Evolutionary conservation across 1,140 invertebrate species (phyloP), one percentile per base, ranked within the genome.

Genomic region (Drosophila nebulosa): DNA sequence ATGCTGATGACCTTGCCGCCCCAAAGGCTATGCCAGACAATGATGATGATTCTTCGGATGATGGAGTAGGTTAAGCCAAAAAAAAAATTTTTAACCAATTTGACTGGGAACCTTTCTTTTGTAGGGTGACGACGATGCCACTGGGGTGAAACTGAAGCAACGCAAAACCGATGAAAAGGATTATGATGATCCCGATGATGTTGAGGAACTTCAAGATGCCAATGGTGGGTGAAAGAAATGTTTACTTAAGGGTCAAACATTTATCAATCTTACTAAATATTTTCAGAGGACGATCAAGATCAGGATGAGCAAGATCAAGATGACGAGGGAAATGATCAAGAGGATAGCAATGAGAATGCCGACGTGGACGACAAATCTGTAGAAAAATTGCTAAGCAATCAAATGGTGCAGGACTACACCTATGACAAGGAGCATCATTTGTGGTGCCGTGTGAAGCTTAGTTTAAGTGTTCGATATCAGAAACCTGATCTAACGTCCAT

Each of bases 111-210:
- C 22, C 0, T 63, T 1, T 39, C 1, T 0, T 26, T 0, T 26
- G 21, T 27, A 92, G 63, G 93, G 94, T 30, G 93, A 95, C 56
- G 93, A 94, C 64, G 93, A 94, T 39, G 93, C 94, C 0, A 95
- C 94, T 14, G 92, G 92, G 22, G 91, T 92, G 4, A 94, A 94
- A 79, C 92, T 92, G 1, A 93, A 92, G 70, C 92, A 91, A 42
- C 93, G 94, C 69, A 94, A 94, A 66, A 92, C 94, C 36, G 93
- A 95, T 70, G 94, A 94, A 59, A 94, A 94, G 42, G 96, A 96
- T 39, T 96, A 96, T 81, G 96, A 97, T 74, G 97, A 97, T 85
- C 94, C 94, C 1, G 96, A 96, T 62, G 96, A 96, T 50, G 95
- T 94, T 16, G 96, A 96, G 35, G 90, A 92, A 39, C 79, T 91